Evolutionary conservation across 2,797 vertebrate genomes (phyloP).

Genomic region (Acanthiza pusilla): DNA sequence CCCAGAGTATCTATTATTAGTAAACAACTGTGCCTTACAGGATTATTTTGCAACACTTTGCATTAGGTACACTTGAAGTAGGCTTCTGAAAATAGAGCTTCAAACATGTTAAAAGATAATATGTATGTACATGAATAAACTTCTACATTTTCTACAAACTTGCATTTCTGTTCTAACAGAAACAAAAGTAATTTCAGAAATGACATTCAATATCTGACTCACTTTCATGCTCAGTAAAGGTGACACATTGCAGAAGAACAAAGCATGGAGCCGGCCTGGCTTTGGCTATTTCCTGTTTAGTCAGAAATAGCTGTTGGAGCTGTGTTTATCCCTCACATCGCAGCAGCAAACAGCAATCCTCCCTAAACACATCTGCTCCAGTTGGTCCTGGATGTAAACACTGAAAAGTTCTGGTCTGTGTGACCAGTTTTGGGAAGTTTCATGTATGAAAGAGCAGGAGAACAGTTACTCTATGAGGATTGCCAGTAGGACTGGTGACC

Average conservation of each 20-base stretch:
- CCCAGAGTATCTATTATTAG: constrained; percentile 36
- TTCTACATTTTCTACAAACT: neutral
- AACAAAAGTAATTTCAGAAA: constrained; percentile 12
- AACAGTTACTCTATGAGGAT: neutral
- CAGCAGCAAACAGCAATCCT: neutral
- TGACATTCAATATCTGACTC: constrained; percentile 23
- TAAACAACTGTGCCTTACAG: constrained; percentile 38
- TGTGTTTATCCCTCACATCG: neutral
- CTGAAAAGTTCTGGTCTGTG: neutral
- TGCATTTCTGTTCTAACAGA: neutral
- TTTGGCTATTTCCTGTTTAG: constrained; percentile 8
- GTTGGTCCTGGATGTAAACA: neutral
- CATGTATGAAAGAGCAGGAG: neutral
- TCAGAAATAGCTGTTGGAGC: neutral
- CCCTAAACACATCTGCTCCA: neutral
- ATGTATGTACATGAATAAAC: neutral
- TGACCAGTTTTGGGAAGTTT: neutral
- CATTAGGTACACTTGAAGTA: neutral
- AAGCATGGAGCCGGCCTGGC: neutral
- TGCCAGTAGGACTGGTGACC: neutral
- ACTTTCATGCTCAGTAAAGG: neutral
- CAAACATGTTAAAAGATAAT: neutral
- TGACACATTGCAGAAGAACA: constrained; percentile 12
- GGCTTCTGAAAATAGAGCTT: constrained; percentile 12
- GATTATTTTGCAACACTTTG: constrained; percentile 33